Percentiles rank a stretch among this genome's conserved stretches.
Conservation (phyloP, 2,797 vertebrate genomes). For the Gambusia yucatana region DNA sequence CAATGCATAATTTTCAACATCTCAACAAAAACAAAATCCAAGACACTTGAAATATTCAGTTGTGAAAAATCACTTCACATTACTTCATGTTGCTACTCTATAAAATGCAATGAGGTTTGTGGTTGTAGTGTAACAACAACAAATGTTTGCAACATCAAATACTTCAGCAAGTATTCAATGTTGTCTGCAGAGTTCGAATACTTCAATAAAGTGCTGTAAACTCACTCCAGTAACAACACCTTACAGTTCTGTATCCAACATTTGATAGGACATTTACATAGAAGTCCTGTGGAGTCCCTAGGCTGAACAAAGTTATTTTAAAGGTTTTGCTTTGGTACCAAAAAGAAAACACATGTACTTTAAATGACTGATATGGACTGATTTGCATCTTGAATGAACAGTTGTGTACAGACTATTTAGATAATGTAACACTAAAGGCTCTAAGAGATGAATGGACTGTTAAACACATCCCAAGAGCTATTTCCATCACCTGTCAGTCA, state of each 20-base stretch:
- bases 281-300: conserved; percentile 53
- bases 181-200: neutral
- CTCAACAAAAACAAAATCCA: neutral
- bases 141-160: no score
- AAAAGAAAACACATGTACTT: conserved; percentile 50
- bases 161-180: no score
- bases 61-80: neutral
- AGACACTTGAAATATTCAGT: neutral
- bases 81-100: no score
- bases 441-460: conserved; percentile 49
- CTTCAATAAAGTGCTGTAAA: neutral
- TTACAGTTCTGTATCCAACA: conserved; percentile 49
- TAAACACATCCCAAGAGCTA: conserved; percentile 59
- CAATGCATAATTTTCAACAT: neutral
- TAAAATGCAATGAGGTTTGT: no score
- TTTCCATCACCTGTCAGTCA: conserved; percentile 56
- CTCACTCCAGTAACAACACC: conserved; percentile 54
- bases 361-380: conserved; percentile 58
- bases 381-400: conserved; percentile 59
- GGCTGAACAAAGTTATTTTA: conserved; percentile 47
- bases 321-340: conserved; percentile 39
- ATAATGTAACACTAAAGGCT: conserved; percentile 60
- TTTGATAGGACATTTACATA: conserved; percentile 78
- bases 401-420: conserved; percentile 41
- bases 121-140: no score